These are phyloP conservation scores for Catamblyrhynchus diadema DNA, from an alignment of 2,797 vertebrate species.

Conservation along the genomic window DNA sequence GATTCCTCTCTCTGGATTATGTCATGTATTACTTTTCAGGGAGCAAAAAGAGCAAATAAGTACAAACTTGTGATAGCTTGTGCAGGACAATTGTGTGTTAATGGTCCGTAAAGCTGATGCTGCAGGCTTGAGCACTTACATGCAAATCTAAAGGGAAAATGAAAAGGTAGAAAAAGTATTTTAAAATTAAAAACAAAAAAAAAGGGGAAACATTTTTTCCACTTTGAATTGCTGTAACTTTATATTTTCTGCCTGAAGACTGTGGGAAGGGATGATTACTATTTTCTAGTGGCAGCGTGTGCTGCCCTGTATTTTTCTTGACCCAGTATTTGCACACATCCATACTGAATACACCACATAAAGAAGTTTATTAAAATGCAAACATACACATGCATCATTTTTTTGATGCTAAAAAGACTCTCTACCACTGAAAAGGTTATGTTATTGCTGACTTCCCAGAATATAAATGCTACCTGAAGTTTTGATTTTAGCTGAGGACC, in stretches of 20 bases:
- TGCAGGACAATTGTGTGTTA: neutral
- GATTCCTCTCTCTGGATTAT: neutral
- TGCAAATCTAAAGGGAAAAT: neutral
- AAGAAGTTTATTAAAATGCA: neutral
- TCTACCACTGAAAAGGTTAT: neutral
- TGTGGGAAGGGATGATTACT: neutral
- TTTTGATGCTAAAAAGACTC: neutral
- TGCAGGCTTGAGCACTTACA: neutral
- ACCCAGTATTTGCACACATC: neutral
- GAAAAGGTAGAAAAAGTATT: neutral
- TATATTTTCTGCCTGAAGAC: neutral
- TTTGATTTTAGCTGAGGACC: neutral
- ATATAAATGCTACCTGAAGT: neutral
- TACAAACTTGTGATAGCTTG: neutral
- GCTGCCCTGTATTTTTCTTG: neutral
- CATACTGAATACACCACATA: neutral
- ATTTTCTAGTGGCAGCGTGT: neutral
- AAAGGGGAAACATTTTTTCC: neutral
- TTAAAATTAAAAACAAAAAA: rapidly evolving
- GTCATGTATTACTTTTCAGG: neutral
- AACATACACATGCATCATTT: neutral
- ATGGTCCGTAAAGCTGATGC: neutral
- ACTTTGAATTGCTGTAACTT: neutral
- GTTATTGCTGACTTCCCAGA: neutral
- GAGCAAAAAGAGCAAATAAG: neutral